These are phyloP conservation scores for Drosophila ohnishii DNA, from an alignment of 1,140 invertebrate genomes.

Conservation along the genomic window DNA sequence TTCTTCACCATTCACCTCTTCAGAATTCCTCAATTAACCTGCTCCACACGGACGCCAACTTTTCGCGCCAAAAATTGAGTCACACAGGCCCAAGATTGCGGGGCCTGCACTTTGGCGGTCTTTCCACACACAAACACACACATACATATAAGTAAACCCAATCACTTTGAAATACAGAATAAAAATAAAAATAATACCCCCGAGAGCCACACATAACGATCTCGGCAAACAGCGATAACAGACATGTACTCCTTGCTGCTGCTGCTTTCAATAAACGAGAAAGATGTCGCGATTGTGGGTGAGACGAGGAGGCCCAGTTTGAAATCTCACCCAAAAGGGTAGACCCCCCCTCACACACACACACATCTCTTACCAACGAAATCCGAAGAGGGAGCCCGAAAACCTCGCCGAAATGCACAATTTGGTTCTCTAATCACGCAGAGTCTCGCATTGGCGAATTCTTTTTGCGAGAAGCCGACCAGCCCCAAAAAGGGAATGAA, in stretches of 20 bases:
- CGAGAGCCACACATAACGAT: slow-evolving; percentile 52
- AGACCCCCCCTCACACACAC: neutral
- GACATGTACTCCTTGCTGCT: slow-evolving; percentile 57
- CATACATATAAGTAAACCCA: slow-evolving; percentile 23
- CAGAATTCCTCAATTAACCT: slow-evolving; percentile 32
- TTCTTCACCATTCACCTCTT: neutral
- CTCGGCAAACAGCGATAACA: slow-evolving; percentile 76
- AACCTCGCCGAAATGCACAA: slow-evolving; percentile 62
- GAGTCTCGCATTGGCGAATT: slow-evolving; percentile 68
- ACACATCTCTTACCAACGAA: neutral
- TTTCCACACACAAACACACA: slow-evolving; percentile 26
- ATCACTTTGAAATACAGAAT: slow-evolving; percentile 21
- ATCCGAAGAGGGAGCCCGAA: slow-evolving; percentile 20
- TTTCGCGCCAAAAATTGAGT: slow-evolving; percentile 79
- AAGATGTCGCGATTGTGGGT: slow-evolving; percentile 47
- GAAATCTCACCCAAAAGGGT: slow-evolving; percentile 29
- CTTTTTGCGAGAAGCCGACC: slow-evolving; percentile 32
- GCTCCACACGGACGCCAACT: slow-evolving; percentile 72
- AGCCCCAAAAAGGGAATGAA: slow-evolving; percentile 18
- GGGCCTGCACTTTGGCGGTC: slow-evolving; percentile 57
- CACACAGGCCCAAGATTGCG: slow-evolving; percentile 47
- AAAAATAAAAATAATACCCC: slow-evolving; percentile 21
- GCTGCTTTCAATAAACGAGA: slow-evolving; percentile 34
- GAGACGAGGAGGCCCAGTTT: slow-evolving; percentile 46
- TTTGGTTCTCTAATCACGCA: slow-evolving; percentile 80